These are phyloP conservation scores for Denticeps clupeoides DNA, from an alignment of 2,797 vertebrate genomes.

Conservation along the genomic window DNA sequence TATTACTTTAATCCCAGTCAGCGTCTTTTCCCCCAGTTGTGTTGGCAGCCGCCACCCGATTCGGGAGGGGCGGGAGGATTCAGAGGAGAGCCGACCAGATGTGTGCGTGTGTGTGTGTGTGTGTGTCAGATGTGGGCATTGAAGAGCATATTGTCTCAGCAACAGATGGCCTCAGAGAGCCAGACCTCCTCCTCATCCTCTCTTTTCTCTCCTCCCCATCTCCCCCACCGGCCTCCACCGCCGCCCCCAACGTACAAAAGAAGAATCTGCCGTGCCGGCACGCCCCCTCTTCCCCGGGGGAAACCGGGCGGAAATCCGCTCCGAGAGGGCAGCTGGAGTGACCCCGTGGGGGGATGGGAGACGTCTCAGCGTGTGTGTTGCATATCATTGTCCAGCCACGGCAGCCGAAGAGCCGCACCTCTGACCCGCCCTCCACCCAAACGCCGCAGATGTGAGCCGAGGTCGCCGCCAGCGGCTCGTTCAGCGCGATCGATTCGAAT, in stretches of 20 bases:
- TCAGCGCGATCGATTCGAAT: too few relatives aligned
- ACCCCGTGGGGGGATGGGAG: slow-evolving; percentile 30
- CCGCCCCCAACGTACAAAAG: slow-evolving; percentile 37
- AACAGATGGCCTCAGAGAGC: slow-evolving; percentile 55
- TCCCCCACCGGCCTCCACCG: slow-evolving; percentile 32
- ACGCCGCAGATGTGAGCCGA: too few relatives aligned
- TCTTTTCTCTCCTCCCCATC: slow-evolving; percentile 36
- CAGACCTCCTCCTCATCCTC: slow-evolving; percentile 34
- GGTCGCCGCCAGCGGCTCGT: too few relatives aligned
- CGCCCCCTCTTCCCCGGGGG: slow-evolving; percentile 42
- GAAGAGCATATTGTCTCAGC: slow-evolving; percentile 37
- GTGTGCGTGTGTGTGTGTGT: slow-evolving; percentile 6
- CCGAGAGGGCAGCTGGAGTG: slow-evolving; percentile 57
- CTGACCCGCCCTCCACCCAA: too few relatives aligned
- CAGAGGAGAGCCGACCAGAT: too few relatives aligned
- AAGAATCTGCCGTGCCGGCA: slow-evolving; percentile 39
- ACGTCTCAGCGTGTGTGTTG: too few relatives aligned
- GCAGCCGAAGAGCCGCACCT: too few relatives aligned
- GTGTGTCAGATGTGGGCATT: slow-evolving; percentile 3
- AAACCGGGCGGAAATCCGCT: slow-evolving; percentile 56
- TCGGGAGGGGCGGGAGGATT: too few relatives aligned
- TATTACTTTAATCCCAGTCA: too few relatives aligned
- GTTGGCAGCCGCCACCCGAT: too few relatives aligned
- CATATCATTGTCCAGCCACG: too few relatives aligned
- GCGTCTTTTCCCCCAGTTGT: too few relatives aligned